Evolutionary conservation across 2,888 invertebrate species (phyloP), one percentile per base, ranked within the genome.

Genomic region (Hyposoter dolosus): DNA sequence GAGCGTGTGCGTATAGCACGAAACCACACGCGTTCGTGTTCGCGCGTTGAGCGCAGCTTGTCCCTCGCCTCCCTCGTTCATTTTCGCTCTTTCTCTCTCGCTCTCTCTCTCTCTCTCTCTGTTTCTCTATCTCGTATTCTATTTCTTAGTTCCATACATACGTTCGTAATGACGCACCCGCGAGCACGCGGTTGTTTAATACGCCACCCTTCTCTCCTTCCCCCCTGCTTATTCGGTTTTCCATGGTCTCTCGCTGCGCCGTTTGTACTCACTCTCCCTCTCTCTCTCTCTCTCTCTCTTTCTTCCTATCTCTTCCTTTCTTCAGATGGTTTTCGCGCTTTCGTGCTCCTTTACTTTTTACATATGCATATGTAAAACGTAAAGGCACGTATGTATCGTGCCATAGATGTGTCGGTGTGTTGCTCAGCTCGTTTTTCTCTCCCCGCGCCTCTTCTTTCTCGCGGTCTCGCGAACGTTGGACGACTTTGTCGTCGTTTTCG

Each of bases 11-110:
- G 60, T 60, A 23, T 12, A 6, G 28, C n/a, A 60, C 71, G 71
- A 74, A 72, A 91, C 91, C 92, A 72, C 81, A 66, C 92, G 93
- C 92, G 92, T 92, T 92, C 93, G 91, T 92, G 93, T 91, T 91
- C 91, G 91, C 91, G 90, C 91, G 89, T 87, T 90, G 84, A 87
- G 82, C 88, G 53, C 81, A 77, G 65, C 83, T 79, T 83, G 56
- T 53, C 82, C 65, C 83, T 68, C 63, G 76, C 63, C 82, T 80
- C 76, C 60, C 82, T 81, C 77, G 65, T 69, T 76, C 63, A 63
- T 60, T 69, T 69, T 82, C 76, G 63, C 79, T 68, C 76, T 77
- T 28, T 53, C 35, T 71, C 40, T 63, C 53, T 71, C 40, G 53
- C 53, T 63, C 45, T 47, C 65, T 53, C 63, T 76, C 50, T 72